phyloP scores from a whole-genome alignment of 2,113 vertebrate genomes.

The Mandrillus leucophaeus region DNA sequence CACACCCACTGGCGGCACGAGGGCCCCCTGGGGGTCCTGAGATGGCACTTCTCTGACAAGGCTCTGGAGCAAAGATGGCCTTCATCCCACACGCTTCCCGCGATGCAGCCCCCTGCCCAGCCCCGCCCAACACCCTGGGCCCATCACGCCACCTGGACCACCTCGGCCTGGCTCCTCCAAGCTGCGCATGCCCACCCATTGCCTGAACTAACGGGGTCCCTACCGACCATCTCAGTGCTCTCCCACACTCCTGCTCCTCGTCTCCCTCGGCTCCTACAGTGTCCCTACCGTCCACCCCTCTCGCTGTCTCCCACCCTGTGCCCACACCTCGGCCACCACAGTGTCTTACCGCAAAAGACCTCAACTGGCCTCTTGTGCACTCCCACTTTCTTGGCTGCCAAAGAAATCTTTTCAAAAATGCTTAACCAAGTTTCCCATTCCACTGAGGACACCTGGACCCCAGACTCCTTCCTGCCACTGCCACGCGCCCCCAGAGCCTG shows the following conservation, averaged over 20 bases:
- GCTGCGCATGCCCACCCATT: not conserved
- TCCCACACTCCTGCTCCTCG: not conserved
- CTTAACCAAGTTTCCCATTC: not conserved
- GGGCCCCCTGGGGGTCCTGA: not conserved
- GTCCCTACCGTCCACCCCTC: not conserved
- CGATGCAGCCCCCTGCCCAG: not conserved
- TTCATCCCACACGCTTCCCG: not conserved
- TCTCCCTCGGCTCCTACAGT: not conserved
- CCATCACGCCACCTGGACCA: no score
- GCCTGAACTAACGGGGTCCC: no score
- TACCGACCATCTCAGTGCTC: no score
- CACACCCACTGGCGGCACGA: not conserved
- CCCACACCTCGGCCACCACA: not conserved
- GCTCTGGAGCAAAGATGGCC: not conserved
- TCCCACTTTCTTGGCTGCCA: not conserved
- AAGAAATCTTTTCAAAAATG: not conserved
- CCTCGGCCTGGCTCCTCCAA: not conserved
- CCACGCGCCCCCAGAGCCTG: not conserved
- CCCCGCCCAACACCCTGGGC: not conserved
- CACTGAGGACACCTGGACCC: not conserved
- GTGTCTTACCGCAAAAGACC: not conserved
- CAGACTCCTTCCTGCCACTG: not conserved
- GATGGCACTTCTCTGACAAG: not conserved
- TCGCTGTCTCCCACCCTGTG: rapidly evolving
- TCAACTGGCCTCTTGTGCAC: not conserved